phyloP scores from a whole-genome alignment of 2,797 vertebrate species.

The Sebastes flavidus region DNA sequence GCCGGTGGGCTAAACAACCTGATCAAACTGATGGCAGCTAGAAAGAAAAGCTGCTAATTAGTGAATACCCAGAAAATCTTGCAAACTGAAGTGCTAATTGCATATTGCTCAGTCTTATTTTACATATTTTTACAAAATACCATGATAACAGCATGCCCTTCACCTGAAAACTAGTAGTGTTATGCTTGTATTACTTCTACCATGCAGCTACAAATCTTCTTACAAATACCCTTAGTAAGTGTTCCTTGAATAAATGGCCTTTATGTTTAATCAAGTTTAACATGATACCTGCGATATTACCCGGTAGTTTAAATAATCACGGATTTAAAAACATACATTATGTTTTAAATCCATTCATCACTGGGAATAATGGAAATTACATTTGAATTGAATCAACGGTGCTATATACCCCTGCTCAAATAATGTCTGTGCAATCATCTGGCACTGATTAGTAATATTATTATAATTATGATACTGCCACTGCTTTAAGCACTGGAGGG shows the following conservation, averaged over 20 bases:
- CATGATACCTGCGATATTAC: not conserved
- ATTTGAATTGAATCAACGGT: not conserved
- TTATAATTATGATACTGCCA: conserved; percentile 4
- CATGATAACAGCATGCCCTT: not conserved
- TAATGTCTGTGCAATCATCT: conserved; percentile 12
- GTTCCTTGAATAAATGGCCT: not conserved
- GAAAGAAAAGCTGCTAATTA: conserved; percentile 45
- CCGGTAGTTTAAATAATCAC: not conserved
- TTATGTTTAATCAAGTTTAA: not conserved
- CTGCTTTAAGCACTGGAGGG: not conserved
- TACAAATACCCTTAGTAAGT: not conserved
- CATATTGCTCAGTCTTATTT: not conserved
- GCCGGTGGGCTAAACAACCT: conserved; percentile 61
- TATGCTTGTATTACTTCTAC: not conserved
- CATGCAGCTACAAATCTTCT: not conserved
- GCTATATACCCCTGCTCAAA: not conserved
- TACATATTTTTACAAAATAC: not conserved
- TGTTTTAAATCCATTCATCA: not conserved
- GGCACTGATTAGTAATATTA: conserved; percentile 5
- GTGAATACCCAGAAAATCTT: conserved; percentile 1
- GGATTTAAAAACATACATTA: not conserved
- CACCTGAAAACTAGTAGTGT: not conserved
- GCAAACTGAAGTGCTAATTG: not conserved
- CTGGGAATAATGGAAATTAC: not conserved
- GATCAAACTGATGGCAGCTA: conserved; percentile 33